Percentiles rank a stretch among this genome's conserved stretches.
These are phyloP conservation scores for Eurytoma californica DNA, from an alignment of 2,888 invertebrate genomes.

Conservation along the genomic window DNA sequence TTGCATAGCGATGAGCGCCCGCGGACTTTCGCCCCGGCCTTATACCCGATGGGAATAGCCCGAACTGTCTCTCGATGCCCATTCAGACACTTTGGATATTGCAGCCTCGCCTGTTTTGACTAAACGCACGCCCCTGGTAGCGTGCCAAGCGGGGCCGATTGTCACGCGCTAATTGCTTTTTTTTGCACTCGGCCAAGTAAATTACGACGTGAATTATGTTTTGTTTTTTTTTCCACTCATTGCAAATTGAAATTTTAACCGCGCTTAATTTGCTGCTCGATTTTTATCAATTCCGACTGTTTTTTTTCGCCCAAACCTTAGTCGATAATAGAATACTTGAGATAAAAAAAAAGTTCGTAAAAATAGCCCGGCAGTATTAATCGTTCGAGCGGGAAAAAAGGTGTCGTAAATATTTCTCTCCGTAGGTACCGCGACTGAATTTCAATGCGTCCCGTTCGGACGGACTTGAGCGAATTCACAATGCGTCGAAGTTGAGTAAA, in stretches of 20 bases:
- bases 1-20: constrained; percentile 38
- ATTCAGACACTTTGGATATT: background rate
- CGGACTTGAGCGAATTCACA: constrained; percentile 15
- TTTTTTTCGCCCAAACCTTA: too few relatives aligned
- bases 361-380: constrained; percentile 11
- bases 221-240: too few relatives aligned
- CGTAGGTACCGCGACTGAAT: constrained; percentile 1
- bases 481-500: constrained; percentile 20
- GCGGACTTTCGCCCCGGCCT: background rate
- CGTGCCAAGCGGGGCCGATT: background rate
- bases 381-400: constrained; percentile 11
- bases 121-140: background rate
- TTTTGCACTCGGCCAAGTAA: too few relatives aligned
- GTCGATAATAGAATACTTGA: too few relatives aligned
- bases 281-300: too few relatives aligned
- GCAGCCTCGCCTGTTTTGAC: constrained; percentile 7
- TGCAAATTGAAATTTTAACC: too few relatives aligned
- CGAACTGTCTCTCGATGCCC: constrained; percentile 9
- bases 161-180: too few relatives aligned
- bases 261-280: too few relatives aligned
- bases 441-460: constrained; percentile 9
- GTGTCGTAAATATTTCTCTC: background rate
- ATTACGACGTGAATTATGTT: too few relatives aligned
- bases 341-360: too few relatives aligned
- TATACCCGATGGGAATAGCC: constrained; percentile 1